Evolutionary conservation across 2,888 invertebrate genomes (phyloP), one percentile per base, ranked within the genome.

Genomic region (Operophtera brumata): DNA sequence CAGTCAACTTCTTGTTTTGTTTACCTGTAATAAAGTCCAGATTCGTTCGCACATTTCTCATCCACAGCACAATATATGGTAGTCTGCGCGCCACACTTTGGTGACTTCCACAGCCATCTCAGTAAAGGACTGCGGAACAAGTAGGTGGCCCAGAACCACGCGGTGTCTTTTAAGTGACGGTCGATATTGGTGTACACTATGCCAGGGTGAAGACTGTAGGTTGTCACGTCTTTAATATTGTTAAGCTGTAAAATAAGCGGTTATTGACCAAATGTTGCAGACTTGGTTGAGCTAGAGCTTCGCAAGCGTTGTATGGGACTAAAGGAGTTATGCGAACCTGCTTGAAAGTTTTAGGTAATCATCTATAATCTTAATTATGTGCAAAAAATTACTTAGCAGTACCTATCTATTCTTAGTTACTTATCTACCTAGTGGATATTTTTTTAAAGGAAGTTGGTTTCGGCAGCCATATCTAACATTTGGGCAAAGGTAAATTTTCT

Each of bases 1-100:
- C 7, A 30, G 30, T 30, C 2, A 7, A 30, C 7, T 30, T 30
- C 8, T 7, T 1, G 5, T 8, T 28, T 6, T 8, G 59, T 61
- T 67, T 58, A 86, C 86, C 70, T 73, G 67, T 87, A 87, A 67
- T 82, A 86, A 6, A 84, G 65, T 30, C 91, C 91, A 13, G 88
- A 86, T 73, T 92, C 86, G 4, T 82, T 72, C 0, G 73, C 87
- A 49, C 86, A 86, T 44, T 91, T 81, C 56, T 92, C 91, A 53
- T 92, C 91, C 1, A 93, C 80, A 0, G 93, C 90, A 68, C 93
- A 94, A 71, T 94, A 88, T 47, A 94, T 82, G 0, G 91, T 90
- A 0, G 94, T 94, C 78, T 94, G 94, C 0, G 94, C 93, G 14
- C 94, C 94, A 69, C 91, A 90, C 57, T 83, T 79, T 0, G 92